Percentiles rank a stretch among this genome's conserved stretches.
Conservation (phyloP, 2,888 invertebrate genomes). For the Muschampia plurimacula region DNA sequence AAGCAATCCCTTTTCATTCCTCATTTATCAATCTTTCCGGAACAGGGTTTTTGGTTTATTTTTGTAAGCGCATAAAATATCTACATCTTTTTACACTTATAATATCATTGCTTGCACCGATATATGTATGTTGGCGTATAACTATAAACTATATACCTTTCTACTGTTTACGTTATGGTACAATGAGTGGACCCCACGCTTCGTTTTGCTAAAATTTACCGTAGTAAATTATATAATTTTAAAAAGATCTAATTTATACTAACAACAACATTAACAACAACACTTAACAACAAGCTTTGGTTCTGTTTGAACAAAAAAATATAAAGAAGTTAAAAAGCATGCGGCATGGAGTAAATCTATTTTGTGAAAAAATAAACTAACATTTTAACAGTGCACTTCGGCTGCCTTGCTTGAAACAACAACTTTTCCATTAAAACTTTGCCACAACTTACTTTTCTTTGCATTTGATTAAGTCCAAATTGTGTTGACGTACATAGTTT, state of each 20-base stretch:
- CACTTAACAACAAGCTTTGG: slow-evolving; percentile 29
- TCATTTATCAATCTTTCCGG: too few species aligned
- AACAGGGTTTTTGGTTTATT: too few species aligned
- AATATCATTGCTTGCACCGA: too few species aligned
- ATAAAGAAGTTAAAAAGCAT: slow-evolving; percentile 30
- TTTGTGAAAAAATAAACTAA: slow-evolving; percentile 54
- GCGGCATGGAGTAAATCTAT: slow-evolving; percentile 45
- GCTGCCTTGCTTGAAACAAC: slow-evolving; percentile 64
- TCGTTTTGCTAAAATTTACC: too few species aligned
- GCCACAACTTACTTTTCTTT: slow-evolving; percentile 44
- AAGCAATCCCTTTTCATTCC: too few species aligned
- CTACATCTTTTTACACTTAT: too few species aligned
- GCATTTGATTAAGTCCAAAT: slow-evolving; percentile 24
- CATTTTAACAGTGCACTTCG: slow-evolving; percentile 65
- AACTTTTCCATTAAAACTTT: slow-evolving; percentile 76
- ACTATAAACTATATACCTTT: too few species aligned
- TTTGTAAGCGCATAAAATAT: too few species aligned
- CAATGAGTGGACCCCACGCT: too few species aligned
- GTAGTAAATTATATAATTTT: background rate
- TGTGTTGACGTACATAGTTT: background rate
- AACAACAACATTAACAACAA: slow-evolving; percentile 9
- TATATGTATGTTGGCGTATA: too few species aligned
- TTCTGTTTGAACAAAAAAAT: slow-evolving; percentile 23
- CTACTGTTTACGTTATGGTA: too few species aligned
- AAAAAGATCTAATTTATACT: background rate